phyloP scores from a whole-genome alignment of 2,888 invertebrate species.

The Tenthredo distinguenda region DNA sequence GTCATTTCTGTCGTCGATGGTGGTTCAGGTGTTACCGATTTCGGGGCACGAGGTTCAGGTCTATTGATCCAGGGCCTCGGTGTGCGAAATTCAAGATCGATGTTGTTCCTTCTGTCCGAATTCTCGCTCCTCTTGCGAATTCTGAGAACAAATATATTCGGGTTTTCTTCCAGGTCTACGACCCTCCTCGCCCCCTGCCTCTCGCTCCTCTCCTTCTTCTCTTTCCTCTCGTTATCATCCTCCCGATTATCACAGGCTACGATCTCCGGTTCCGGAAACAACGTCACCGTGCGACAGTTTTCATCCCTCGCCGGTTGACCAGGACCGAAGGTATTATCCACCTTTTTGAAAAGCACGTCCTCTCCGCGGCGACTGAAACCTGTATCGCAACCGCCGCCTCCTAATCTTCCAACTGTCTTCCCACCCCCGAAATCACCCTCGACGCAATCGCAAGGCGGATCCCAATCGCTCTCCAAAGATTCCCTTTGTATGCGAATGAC shows the following conservation, averaged over 20 bases:
- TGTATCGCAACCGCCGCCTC: not conserved
- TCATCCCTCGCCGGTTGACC: not conserved
- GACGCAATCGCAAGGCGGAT: slow-evolving; percentile 70
- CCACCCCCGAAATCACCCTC: not conserved
- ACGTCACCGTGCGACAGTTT: slow-evolving; percentile 50
- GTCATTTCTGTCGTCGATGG: not conserved
- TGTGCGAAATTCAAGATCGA: slow-evolving; percentile 71
- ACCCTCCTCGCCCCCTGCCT: not conserved
- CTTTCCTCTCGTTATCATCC: slow-evolving; percentile 30
- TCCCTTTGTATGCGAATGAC: slow-evolving; percentile 67
- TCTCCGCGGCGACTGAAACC: slow-evolving; percentile 2
- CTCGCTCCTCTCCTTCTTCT: slow-evolving; percentile 42
- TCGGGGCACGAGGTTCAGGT: slow-evolving; percentile 1
- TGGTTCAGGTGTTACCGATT: slow-evolving; percentile 4
- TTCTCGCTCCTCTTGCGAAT: slow-evolving; percentile 65
- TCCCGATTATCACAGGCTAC: slow-evolving; percentile 12
- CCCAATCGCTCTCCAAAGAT: slow-evolving; percentile 55
- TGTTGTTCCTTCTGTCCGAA: slow-evolving; percentile 63
- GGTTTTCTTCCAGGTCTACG: slow-evolving; percentile 69
- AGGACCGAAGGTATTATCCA: not conserved
- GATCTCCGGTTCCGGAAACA: slow-evolving; percentile 44
- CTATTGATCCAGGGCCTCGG: slow-evolving; percentile 69
- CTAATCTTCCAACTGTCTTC: not conserved
- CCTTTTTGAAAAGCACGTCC: slow-evolving; percentile 32
- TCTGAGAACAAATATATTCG: slow-evolving; percentile 71